Conservation (phyloP, 2,797 vertebrate genomes). For the Fistularia commersonii region DNA sequence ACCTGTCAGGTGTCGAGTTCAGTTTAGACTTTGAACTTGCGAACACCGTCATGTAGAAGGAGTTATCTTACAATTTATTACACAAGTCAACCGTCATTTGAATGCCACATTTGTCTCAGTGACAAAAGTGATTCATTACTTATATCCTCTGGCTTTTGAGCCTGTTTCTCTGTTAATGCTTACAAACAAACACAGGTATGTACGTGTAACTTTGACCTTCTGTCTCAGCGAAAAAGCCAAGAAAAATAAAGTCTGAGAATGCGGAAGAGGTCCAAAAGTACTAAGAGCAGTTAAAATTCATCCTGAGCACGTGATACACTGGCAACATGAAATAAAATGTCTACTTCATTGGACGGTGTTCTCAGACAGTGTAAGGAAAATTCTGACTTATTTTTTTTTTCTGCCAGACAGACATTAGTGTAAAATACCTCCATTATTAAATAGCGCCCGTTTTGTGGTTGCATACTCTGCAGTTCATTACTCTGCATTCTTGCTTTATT, state of each 20-base stretch:
- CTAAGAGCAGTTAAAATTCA: too few species aligned
- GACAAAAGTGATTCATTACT: constrained; percentile 13
- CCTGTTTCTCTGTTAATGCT: constrained; percentile 25
- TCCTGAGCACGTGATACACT: too few species aligned
- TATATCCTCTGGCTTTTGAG: background rate
- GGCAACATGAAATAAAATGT: too few species aligned
- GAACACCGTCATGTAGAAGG: background rate
- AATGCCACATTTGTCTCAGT: constrained; percentile 1
- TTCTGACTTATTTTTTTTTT: too few species aligned
- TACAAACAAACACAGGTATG: constrained; percentile 14
- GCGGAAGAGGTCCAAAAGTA: background rate
- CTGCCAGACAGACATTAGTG: too few species aligned
- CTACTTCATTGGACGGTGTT: too few species aligned
- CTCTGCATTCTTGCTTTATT: too few species aligned
- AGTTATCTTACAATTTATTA: constrained; percentile 31
- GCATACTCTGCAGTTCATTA: too few species aligned
- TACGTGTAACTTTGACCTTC: constrained; percentile 12
- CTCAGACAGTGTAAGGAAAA: too few species aligned
- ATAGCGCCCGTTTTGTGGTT: too few species aligned
- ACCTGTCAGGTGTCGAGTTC: background rate
- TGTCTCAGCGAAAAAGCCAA: background rate
- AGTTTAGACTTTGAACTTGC: constrained; percentile 24
- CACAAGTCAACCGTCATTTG: constrained; percentile 4
- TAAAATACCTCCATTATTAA: too few species aligned
- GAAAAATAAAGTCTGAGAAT: background rate